Conservation (phyloP, 2,113 vertebrate genomes). For the Suncus etruscus region DNA sequence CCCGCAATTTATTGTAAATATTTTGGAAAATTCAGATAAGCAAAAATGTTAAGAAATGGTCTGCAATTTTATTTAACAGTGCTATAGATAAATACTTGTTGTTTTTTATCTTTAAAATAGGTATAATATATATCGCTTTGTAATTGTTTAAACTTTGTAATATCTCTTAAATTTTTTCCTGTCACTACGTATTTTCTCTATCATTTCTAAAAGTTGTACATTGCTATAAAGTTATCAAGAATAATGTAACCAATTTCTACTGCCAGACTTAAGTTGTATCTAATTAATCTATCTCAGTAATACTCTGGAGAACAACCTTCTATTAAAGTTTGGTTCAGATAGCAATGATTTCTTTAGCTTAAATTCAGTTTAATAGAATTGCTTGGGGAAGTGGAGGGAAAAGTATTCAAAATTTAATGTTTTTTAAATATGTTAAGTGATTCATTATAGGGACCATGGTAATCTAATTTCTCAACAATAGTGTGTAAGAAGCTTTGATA, state of each 20-base stretch:
- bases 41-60: background rate
- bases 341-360: background rate
- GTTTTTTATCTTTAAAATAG: background rate
- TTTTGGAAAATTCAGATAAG: slow-evolving; percentile 18
- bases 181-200: background rate
- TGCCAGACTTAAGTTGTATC: slow-evolving; percentile 5
- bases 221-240: slow-evolving; percentile 7
- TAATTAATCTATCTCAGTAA: slow-evolving; percentile 37
- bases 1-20: background rate
- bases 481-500: background rate
- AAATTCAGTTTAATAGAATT: background rate
- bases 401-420: background rate
- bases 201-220: background rate
- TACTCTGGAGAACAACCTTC: background rate
- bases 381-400: no score
- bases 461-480: background rate
- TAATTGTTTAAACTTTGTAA: background rate
- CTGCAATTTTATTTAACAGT: background rate
- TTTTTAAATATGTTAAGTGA: background rate
- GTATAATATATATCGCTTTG: background rate
- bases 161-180: background rate
- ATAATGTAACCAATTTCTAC: background rate
- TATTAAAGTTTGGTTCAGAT: background rate
- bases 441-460: background rate
- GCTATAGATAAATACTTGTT: background rate